These are phyloP conservation scores for Lordiphosa fenestrarum DNA, from an alignment of 2,888 invertebrate species.

Conservation along the genomic window DNA sequence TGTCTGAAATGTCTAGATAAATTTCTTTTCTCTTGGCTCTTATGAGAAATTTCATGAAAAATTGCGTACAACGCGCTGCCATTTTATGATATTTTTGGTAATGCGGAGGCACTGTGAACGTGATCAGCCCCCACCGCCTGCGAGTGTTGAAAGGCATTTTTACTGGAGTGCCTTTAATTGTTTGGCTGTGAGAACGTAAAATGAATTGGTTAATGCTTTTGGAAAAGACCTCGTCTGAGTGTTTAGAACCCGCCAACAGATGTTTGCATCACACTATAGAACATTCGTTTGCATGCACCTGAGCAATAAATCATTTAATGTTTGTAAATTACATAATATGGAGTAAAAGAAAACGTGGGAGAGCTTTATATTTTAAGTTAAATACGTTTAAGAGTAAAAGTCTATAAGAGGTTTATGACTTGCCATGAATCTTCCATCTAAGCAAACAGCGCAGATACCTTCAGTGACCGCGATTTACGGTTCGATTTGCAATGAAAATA, in stretches of 20 bases:
- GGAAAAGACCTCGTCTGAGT: background rate
- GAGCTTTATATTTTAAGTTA: no score
- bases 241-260: slow-evolving; percentile 32
- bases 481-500: no score
- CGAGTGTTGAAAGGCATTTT: slow-evolving; percentile 13
- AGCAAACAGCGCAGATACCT: no score
- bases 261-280: slow-evolving; percentile 42
- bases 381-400: no score
- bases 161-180: slow-evolving; percentile 29
- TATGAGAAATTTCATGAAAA: slow-evolving; percentile 31
- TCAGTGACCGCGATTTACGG: no score
- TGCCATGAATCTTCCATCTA: no score
- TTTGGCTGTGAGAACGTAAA: slow-evolving; percentile 31
- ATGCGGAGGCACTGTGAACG: background rate
- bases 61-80: slow-evolving; percentile 32
- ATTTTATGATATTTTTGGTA: slow-evolving; percentile 29
- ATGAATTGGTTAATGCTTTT: slow-evolving; percentile 21
- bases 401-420: no score
- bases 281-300: slow-evolving; percentile 20
- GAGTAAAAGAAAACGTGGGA: no score
- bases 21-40: slow-evolving; percentile 16
- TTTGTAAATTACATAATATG: background rate
- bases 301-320: slow-evolving; percentile 5
- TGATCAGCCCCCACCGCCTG: slow-evolving; percentile 1
- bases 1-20: slow-evolving; percentile 19